These are phyloP conservation scores for Pogonocherus hispidulus DNA, from an alignment of 2,888 invertebrate genomes.

Conservation along the genomic window DNA sequence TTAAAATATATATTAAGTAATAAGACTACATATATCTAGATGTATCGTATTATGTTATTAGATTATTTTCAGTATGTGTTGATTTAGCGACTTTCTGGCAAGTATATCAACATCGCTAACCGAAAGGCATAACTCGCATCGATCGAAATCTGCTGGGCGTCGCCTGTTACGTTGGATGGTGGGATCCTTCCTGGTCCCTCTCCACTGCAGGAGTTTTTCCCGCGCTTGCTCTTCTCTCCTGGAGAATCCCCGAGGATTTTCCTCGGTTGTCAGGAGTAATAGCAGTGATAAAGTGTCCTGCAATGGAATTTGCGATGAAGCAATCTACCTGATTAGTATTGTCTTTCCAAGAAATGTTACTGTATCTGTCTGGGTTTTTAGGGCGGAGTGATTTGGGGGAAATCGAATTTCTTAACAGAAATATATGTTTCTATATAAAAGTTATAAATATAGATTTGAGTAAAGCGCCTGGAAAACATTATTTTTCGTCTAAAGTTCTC, in stretches of 20 bases:
- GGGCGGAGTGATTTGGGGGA: too few species aligned
- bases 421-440: too few species aligned
- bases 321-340: background rate
- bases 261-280: background rate
- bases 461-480: too few species aligned
- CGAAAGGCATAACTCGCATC: conserved; percentile 3
- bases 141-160: conserved; percentile 13
- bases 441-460: too few species aligned
- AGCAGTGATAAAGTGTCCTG: background rate
- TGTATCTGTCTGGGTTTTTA: too few species aligned
- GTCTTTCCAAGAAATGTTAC: background rate
- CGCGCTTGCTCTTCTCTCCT: background rate
- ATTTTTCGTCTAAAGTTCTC: too few species aligned
- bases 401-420: too few species aligned
- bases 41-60: too few species aligned
- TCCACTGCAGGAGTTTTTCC: background rate
- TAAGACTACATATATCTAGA: too few species aligned
- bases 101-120: background rate
- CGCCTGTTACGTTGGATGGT: background rate
- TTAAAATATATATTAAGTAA: too few species aligned
- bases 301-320: conserved; percentile 4
- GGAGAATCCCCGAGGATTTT: background rate
- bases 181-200: background rate
- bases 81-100: background rate
- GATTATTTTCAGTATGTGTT: too few species aligned